Percentiles rank a stretch among this genome's conserved stretches.
Conservation (phyloP, 2,888 invertebrate species). For the Cataglyphis rosenhaueri region DNA sequence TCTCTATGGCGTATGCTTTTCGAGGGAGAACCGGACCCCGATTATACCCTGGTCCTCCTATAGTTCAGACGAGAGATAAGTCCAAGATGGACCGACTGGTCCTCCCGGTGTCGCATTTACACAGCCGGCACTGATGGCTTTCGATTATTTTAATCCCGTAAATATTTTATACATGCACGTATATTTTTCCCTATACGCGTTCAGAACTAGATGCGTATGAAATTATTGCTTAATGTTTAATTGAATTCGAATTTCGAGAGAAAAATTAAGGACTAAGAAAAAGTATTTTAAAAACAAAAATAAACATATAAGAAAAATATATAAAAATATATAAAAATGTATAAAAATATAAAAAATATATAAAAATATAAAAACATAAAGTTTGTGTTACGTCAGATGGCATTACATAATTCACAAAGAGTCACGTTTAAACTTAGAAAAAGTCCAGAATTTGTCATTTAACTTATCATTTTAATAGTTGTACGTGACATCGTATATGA, state of each 20-base stretch:
- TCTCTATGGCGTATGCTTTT: conserved; percentile 61
- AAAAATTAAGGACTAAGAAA: background rate
- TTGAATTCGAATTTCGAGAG: background rate
- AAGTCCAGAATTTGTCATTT: background rate
- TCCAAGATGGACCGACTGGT: conserved; percentile 59
- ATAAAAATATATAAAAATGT: background rate
- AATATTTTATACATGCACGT: background rate
- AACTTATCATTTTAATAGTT: conserved; percentile 15
- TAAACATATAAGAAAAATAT: background rate
- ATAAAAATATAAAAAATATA: background rate
- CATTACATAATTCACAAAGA: background rate
- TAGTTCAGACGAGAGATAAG: conserved; percentile 64
- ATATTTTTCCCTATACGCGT: background rate
- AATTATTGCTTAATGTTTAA: conserved; percentile 1
- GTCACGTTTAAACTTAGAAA: background rate
- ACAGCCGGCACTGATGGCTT: conserved; percentile 48
- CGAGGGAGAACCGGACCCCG: conserved; percentile 52
- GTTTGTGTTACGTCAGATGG: background rate
- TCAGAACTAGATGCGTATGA: background rate
- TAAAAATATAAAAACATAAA: background rate
- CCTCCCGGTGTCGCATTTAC: conserved; percentile 40
- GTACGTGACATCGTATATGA: background rate
- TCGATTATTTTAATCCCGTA: conserved; percentile 43
- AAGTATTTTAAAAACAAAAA: background rate
- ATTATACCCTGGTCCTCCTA: conserved; percentile 54